Conservation (phyloP, 1,140 invertebrate species). For the Solen grandis region DNA sequence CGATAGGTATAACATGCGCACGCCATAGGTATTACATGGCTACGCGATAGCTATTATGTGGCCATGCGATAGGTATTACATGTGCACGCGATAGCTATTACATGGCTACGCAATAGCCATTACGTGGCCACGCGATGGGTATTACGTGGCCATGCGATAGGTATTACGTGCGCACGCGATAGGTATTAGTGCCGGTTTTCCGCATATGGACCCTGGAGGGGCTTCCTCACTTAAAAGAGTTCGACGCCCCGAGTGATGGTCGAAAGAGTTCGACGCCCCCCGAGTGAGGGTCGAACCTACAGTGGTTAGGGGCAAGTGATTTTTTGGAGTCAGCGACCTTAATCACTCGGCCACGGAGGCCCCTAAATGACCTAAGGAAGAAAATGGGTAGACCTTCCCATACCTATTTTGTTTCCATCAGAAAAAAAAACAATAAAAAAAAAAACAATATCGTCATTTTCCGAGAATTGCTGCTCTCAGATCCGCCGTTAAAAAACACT, state of each 20-base stretch:
- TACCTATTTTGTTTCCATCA: constrained; percentile 4
- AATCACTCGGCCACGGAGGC: constrained; percentile 1
- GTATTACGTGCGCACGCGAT: constrained; percentile 17
- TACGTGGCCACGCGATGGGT: too few species aligned
- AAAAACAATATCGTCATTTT: too few species aligned
- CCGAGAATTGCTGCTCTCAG: constrained; percentile 32
- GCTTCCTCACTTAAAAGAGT: constrained; percentile 30
- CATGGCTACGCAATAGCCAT: too few species aligned
- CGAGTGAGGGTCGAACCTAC: constrained; percentile 14
- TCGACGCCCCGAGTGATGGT: constrained; percentile 12
- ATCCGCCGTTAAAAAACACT: constrained; percentile 11
- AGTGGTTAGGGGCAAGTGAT: constrained; percentile 11
- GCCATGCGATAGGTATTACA: too few species aligned
- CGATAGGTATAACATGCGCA: too few species aligned
- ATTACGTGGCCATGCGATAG: too few species aligned
- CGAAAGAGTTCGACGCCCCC: too few species aligned
- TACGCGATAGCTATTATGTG: too few species aligned
- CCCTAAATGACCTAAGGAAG: constrained; percentile 27
- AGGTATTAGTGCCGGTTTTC: constrained; percentile 18
- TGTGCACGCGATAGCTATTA: too few species aligned
- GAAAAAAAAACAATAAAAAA: constrained; percentile 14
- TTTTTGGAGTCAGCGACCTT: constrained; percentile 16
- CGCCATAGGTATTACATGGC: too few species aligned
- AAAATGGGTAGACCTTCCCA: constrained; percentile 21
- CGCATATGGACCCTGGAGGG: constrained; percentile 26